Conservation (phyloP, 2,797 vertebrate species). For the Phalloptychus januarius region DNA sequence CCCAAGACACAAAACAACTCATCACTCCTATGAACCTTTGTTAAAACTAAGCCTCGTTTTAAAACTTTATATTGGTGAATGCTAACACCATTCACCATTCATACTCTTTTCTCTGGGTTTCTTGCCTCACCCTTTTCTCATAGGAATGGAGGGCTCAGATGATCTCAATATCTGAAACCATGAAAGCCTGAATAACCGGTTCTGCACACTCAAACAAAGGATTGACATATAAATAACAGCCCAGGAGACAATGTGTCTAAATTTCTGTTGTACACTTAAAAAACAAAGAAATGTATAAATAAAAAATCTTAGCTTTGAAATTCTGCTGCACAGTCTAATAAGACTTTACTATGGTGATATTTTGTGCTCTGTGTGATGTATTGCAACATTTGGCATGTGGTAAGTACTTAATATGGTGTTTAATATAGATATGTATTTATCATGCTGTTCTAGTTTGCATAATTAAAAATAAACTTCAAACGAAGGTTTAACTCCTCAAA, state of each 20-base stretch:
- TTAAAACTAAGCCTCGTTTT: background rate
- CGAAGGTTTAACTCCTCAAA: background rate
- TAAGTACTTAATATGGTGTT: background rate
- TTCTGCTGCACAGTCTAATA: background rate
- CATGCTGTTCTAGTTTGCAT: background rate
- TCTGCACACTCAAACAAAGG: conserved; percentile 74
- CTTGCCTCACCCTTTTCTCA: conserved; percentile 57
- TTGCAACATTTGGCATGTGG: background rate
- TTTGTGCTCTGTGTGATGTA: background rate
- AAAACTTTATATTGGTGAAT: background rate
- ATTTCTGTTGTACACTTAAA: conserved; percentile 47
- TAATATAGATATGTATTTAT: background rate
- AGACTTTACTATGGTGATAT: background rate
- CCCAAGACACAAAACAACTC: background rate
- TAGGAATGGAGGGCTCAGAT: conserved; percentile 57
- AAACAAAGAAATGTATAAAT: background rate
- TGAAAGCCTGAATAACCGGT: conserved; percentile 73
- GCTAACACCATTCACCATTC: background rate
- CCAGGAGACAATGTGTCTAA: conserved; percentile 62
- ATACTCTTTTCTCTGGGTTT: conserved; percentile 15
- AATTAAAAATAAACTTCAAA: background rate
- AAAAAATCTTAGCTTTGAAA: conserved; percentile 10
- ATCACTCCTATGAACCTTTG: background rate
- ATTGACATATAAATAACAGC: conserved; percentile 67
- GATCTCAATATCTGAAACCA: conserved; percentile 66